Evolutionary conservation across 1,140 invertebrate species (phyloP), one percentile per base, ranked within the genome.

Genomic region (Cataglyphis hispanica): DNA sequence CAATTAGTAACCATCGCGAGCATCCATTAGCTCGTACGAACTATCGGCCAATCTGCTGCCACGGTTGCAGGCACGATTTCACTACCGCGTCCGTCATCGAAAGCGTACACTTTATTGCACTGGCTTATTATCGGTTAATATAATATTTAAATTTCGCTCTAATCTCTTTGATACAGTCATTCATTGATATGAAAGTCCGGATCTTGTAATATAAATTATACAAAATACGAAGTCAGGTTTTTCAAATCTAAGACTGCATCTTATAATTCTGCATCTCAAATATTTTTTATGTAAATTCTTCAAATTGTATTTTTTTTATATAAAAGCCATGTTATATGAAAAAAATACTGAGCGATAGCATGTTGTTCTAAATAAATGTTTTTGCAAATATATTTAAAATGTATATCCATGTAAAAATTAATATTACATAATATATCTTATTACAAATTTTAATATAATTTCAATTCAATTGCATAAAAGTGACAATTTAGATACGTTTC

Each of bases 1-100:
- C 92, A 93, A 93, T 93, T 93, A 93, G 92, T 92, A 92, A 90
- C 87, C 90, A 92, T 92, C 91, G 91, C 86, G 91, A 92, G 91
- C 92, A 91, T 88, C 87, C 91, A 93, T 93, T 93, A 93, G 92
- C 90, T 86, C 86, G 88, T 88, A 69, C 76, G 78, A 92, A 92
- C 88, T 92, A 91, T 92, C 91, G 86, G 70, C 70, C 78, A 86
- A 92, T 92, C 91, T 90, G 69, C 81, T 80, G 64, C 58, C 81
- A n/a, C n/a, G 67, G 56, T 27, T 89, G 76, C n/a, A 25, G n/a
- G 37, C 40, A 60, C 25, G 63, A 58, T 84, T 87, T 77, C 60
- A 34, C 64, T 58, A 31, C 53, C 72, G 87, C 84, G 86, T 91
- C 90, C 89, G 87, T 91, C 84, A 87, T 83, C 84, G 80, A 89